A percentile compares a stretch with the other conserved stretches of the same genome.
Evolutionary conservation across 2,113 vertebrate species (phyloP).

Genomic region (Sinocyclocheilus anophthalmus): DNA sequence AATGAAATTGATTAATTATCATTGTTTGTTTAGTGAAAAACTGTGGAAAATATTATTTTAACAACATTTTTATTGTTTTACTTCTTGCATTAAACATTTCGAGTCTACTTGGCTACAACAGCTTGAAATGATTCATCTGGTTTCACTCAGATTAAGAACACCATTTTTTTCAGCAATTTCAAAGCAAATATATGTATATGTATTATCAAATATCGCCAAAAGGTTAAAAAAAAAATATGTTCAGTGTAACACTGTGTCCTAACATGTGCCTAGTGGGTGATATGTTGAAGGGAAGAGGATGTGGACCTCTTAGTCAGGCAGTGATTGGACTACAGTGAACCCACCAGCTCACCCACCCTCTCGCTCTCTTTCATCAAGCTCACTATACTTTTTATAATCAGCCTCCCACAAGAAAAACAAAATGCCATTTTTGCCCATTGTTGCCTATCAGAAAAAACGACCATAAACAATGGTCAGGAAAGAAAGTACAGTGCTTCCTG

Average conservation of each 20-base stretch:
- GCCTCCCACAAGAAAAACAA: constrained; percentile 69
- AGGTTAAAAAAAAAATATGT: neutral
- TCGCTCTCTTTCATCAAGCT: constrained; percentile 46
- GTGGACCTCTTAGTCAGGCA: constrained; percentile 6
- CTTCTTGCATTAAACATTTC: neutral
- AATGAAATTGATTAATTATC: no score
- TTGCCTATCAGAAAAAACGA: constrained; percentile 71
- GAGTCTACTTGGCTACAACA: neutral
- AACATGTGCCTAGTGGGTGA: constrained; percentile 18
- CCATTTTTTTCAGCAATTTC: no score
- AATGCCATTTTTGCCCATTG: constrained; percentile 72
- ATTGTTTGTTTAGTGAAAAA: no score
- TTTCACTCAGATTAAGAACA: no score
- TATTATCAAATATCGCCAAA: no score
- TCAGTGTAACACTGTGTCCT: neutral
- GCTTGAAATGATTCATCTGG: neutral
- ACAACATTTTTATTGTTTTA: neutral
- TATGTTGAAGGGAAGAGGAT: constrained; percentile 26
- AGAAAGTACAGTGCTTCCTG: constrained; percentile 66
- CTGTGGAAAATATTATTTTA: no score
- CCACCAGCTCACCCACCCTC: neutral
- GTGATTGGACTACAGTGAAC: neutral
- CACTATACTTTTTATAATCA: constrained; percentile 47
- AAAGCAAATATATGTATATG: no score
- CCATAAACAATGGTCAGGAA: constrained; percentile 67